Base-by-base conservation (phyloP, 92 coral and sea anemone genomes). In the Siderastrea radians region DNA sequence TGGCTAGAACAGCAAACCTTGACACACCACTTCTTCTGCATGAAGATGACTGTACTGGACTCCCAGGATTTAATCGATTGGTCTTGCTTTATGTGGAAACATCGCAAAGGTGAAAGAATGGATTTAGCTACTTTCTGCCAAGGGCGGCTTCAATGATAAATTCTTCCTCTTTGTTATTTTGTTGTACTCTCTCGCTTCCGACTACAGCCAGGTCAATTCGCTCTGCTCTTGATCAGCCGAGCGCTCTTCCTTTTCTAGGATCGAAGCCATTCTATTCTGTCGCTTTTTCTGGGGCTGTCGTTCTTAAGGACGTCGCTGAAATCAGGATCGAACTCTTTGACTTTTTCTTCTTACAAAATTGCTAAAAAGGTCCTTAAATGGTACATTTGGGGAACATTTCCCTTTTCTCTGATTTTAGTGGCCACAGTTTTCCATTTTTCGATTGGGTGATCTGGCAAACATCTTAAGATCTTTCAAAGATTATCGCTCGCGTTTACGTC, bases 401-500 rank as follows among this genome's bases (percentile, higher is more conserved):
- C 86, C 45, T 87, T 87, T 75, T 79, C 80, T 70, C 86, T 45
- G 38, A 87, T 54, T 16, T 79, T 86, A 14, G 92, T 62, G 45
- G 52, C 92, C 55, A 77, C 73, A 72, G 7, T 26, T 63, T 72
- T 60, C 92, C 92, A 88, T 66, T 66, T 88, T 64, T 88, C 75
- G 84, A 86, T 77, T 12, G 66, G 55, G 50, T 2, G 68, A 49
- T 69, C 80, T 9, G 72, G 38, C 60, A 51, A 69, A 61, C 72
- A 46, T 46, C n/a, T 67, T 6, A 67, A 49, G 5, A 86, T 81
- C 10, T 64, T 88, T 19, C 90, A 3, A 16, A 88, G 62, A 51
- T 89, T 92, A 9, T 88, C 90, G 63, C 77, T 83, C n/a, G 92
- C 92, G 58, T 91, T 88, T 81, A 91, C 45, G 58, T 83, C 92